Evolutionary conservation across 2,888 invertebrate genomes (phyloP), one percentile per base, ranked within the genome.

Genomic region (Ferrisia virgata): DNA sequence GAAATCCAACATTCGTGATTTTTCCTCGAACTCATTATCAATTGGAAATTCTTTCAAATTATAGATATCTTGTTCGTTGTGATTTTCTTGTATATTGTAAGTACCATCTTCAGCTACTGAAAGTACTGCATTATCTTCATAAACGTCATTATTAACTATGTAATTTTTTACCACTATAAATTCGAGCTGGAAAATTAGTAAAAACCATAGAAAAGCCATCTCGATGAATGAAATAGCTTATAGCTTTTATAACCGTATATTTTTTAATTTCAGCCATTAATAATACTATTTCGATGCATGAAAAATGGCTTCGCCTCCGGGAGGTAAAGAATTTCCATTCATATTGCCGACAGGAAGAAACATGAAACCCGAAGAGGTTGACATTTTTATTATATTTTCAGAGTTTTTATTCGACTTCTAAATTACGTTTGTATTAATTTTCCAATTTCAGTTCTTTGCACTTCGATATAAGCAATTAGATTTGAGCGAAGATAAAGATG

Each of bases 241-340:
- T n/a, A 36, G 31, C 5, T 25, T 33, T 72, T 72, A 11, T 76
- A 76, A 76, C 72, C 72, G 72, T 76, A 36, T 76, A 76, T 76
- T 76, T 64, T n/a, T 15, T 64, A 36, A 36, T 76, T 36, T 18
- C 72, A 36, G 22, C 22, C 3, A 4, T 11, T 22, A 3, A n/a
- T 33, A 76, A 36, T 36, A n/a, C n/a, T n/a, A 36, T 36, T 3
- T 76, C 72, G 4, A 36, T 76, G 36, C 8, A 18, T 31, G 18
- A 76, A 31, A 76, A 76, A 76, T 64, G 64, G 64, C 64, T 64
- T 64, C 64, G 15, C 28, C 64, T 28, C 64, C 64, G 25, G 64
- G 28, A 64, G 28, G 64, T 31, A 76, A 76, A 76, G 72, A 76
- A n/a, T 76, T 36, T 33, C 72, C 72, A 8, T 76, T 76, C 8